Conservation (phyloP, 2,113 vertebrate species). For the Tetraodon nigroviridis region DNA sequence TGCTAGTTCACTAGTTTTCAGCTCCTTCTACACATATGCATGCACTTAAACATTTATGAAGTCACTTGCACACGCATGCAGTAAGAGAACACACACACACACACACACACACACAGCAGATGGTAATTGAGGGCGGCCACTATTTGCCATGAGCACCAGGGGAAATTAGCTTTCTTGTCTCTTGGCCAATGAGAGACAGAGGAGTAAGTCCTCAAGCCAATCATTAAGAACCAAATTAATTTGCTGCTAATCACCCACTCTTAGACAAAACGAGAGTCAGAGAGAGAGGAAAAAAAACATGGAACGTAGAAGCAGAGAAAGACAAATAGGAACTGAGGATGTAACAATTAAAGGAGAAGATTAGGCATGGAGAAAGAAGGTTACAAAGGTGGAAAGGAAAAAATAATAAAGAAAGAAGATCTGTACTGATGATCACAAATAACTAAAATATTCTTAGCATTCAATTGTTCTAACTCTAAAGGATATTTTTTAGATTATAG, state of each 20-base stretch:
- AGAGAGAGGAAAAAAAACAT: not conserved
- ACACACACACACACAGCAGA: conserved; percentile 55
- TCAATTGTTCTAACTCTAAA: no score
- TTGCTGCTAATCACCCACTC: conserved; percentile 74
- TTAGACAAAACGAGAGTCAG: conserved; percentile 54
- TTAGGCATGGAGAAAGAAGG: not conserved
- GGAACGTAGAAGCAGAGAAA: not conserved
- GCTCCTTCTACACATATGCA: conserved; percentile 46
- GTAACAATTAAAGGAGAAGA: not conserved
- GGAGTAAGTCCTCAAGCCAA: conserved; percentile 72
- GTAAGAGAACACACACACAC: conserved; percentile 25
- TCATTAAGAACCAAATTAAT: conserved; percentile 79
- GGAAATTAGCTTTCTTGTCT: conserved; percentile 77
- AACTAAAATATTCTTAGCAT: no score
- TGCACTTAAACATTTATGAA: conserved; percentile 47
- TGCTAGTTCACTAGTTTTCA: conserved; percentile 62
- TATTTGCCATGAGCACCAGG: conserved; percentile 72
- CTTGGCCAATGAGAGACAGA: conserved; percentile 70
- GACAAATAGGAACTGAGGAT: not conserved
- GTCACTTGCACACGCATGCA: conserved; percentile 31
- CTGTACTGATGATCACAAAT: not conserved
- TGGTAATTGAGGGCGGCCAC: conserved; percentile 79
- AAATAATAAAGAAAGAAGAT: not conserved
- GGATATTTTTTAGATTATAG: no score
- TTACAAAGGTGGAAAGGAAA: not conserved